Base-by-base conservation (phyloP, 2,797 vertebrate genomes). In the Valencia hispanica region DNA sequence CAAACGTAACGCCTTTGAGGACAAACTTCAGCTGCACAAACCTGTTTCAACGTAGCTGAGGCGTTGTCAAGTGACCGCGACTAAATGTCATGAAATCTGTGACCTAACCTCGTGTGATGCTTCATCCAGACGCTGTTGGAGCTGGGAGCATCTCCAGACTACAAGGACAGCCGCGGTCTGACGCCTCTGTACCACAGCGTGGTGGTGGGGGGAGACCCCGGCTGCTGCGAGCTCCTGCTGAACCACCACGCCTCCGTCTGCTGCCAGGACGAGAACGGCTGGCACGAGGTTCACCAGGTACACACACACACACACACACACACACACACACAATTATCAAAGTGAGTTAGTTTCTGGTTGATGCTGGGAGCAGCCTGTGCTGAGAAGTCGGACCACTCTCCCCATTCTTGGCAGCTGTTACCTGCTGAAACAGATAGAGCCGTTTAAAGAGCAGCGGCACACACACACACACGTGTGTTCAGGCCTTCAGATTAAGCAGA, bases 211-310 rank as follows among this genome's bases (percentile, higher is more conserved):
- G 98, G 97, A 0, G 98, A 99, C 82, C 97, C 98, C 0, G 95
- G 95, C 90, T 99, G 97, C 95, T 99, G 98, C 0, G 97, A 99
- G 80, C 94, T 99, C 1, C 88, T 99, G 5, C 96, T 99, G 0
- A 96, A 95, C 0, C 96, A 98, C 59, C 96, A 96, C 0, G 97
- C 97, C 5, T 79, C 93, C 0, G 95, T 99, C 79, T 94, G 96
- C 84, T 98, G 97, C 92, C 95, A 92, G 86, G 98, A 99, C 2
- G 97, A 99, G 91, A 99, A 99, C 0, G 98, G 98, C 87, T 99
- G 98, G 98, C 96, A 98, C 0, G 98, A 99, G 84, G 96, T 98
- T 43, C 98, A 99, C 91, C 98, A 99, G 97, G 97, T 99, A 80
- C 25, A 69, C 57, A 72, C 71, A 14, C 69, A 72, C 61, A 22